Evolutionary conservation across 2,113 vertebrate species (phyloP), one percentile per base, ranked within the genome.

Genomic region (Oriolus oriolus): DNA sequence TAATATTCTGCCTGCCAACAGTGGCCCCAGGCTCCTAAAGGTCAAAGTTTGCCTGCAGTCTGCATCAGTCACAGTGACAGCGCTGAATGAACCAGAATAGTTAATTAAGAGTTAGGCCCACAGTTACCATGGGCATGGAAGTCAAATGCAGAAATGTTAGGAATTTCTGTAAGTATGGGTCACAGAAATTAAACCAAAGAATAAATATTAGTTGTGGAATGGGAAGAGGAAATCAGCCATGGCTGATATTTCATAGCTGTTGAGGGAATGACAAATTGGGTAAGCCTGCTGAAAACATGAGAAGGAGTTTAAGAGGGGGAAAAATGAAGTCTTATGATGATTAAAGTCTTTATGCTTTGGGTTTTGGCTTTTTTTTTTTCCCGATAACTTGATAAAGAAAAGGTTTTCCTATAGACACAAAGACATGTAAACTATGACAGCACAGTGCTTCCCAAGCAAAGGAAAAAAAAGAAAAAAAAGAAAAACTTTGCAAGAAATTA

Each of bases 31-130:
- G 98, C 98, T 98, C 98, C 97, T 97, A 98, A 98, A 98, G 98
- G 98, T 99, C 98, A 98, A 97, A 97, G 97, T 97, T 97, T 90
- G 98, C 98, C 98, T 97, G 97, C 98, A 98, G 96, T 99, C 97
- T 98, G 98, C 99, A 99, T 99, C 98, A 98, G 98, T 98, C 99
- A 99, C 98, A 98, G 98, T 98, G 98, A 99, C 98, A 98, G 98
- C 97, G 66, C 98, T 97, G 96, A 98, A 98, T 97, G 98, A 98
- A 97, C 98, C 97, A 97, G 97, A 95, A 96, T 96, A 96, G 96
- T 98, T 97, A 98, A 98, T 98, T 97, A 97, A 97, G 94, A 97
- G 98, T 97, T 97, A 98, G 97, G 98, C 98, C 98, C 98, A 97
- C 89, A 93, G 98, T 98, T 98, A 98, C 96, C 92, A 93, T 96